A percentile compares a stretch with the other conserved stretches of the same genome.
Conservation (phyloP, 2,797 vertebrate genomes). For the Pantherophis alleghaniensis region DNA sequence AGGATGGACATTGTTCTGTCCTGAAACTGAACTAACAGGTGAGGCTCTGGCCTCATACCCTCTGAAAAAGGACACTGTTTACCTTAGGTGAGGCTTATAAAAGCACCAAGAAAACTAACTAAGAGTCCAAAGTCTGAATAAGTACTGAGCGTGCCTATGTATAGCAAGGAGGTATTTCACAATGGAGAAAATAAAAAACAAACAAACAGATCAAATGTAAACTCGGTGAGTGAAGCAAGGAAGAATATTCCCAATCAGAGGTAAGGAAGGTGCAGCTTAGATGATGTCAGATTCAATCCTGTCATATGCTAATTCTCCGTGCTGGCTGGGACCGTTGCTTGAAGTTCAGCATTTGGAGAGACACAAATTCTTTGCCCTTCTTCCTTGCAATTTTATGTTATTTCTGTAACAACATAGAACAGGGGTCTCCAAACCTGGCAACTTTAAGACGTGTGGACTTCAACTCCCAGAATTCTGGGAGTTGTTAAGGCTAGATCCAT, state of each 20-base stretch:
- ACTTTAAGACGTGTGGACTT: no score
- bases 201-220: background rate
- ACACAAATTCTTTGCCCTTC: no score
- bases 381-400: background rate
- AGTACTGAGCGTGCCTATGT: background rate
- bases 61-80: background rate
- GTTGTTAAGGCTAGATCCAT: no score
- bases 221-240: background rate
- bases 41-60: background rate
- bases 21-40: background rate
- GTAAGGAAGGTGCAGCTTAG: background rate
- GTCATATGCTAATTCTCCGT: background rate
- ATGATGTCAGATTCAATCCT: no score
- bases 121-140: background rate
- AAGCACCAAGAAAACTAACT: background rate
- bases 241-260: background rate
- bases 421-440: background rate
- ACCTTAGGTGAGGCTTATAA: conserved; percentile 13
- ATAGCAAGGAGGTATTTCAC: background rate
- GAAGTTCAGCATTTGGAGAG: background rate
- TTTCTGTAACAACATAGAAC: background rate
- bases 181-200: no score
- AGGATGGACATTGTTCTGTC: no score
- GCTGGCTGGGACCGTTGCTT: background rate
- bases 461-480: no score